phyloP scores from a whole-genome alignment of 2,797 vertebrate species.

The Furcifer pardalis region DNA sequence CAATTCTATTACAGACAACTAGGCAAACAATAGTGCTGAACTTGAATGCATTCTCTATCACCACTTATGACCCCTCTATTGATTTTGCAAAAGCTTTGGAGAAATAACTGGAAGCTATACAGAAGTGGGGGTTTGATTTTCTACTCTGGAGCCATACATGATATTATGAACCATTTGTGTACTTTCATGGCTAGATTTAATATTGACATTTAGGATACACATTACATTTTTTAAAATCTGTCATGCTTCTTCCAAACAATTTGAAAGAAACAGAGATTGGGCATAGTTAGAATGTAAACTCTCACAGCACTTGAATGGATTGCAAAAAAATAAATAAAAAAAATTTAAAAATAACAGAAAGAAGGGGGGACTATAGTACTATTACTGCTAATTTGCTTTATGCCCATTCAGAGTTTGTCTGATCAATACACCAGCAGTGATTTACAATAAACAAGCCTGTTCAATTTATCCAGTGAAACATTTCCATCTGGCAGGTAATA shows the following conservation, averaged over 20 bases:
- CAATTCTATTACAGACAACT: neutral
- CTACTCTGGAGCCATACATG: neutral
- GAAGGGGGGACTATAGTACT: neutral
- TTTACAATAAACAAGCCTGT: neutral
- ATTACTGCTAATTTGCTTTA: neutral
- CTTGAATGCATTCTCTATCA: neutral
- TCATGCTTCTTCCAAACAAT: neutral
- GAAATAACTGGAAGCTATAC: neutral
- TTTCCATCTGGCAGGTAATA: slow-evolving; percentile 1
- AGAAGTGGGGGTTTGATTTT: neutral
- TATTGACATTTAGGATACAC: neutral
- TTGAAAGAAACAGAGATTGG: neutral
- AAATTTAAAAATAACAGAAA: neutral
- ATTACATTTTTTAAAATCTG: neutral
- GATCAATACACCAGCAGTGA: neutral
- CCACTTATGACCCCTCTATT: neutral
- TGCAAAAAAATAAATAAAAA: too few relatives aligned
- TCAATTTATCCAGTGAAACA: neutral
- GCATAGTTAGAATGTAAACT: neutral
- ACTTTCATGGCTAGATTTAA: neutral
- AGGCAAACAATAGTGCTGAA: neutral
- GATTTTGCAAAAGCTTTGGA: neutral
- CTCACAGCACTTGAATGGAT: neutral
- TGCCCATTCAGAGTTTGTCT: neutral
- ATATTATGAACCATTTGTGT: neutral